Percentiles rank a stretch among this genome's conserved stretches.
Evolutionary conservation across 2,113 vertebrate genomes (phyloP).

Genomic region (Ploceus nigricollis): DNA sequence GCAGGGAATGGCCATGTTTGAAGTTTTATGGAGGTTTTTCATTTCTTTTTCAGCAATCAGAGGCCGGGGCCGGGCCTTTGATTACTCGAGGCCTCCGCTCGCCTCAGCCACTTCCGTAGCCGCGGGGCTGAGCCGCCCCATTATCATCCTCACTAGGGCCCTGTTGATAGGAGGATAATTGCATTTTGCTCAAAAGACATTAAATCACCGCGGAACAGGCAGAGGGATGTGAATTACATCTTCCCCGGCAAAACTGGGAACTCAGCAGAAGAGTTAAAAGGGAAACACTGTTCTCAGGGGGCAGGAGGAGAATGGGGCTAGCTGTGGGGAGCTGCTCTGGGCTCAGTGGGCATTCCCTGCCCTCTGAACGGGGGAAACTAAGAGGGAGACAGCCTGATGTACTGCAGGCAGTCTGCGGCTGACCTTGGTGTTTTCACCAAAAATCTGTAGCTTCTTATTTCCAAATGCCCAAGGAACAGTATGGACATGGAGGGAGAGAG

Average conservation of each 20-base stretch:
- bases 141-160: slow-evolving; percentile 5
- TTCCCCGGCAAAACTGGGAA: neutral
- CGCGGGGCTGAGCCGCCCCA: neutral
- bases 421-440: neutral
- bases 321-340: neutral
- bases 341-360: neutral
- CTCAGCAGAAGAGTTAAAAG: neutral
- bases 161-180: slow-evolving; percentile 57
- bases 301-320: neutral
- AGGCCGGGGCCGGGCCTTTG: neutral
- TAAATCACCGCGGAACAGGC: slow-evolving; percentile 13
- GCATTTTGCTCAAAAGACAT: slow-evolving; percentile 62
- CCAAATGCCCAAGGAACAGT: neutral
- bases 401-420: neutral
- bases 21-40: neutral
- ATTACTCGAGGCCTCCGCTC: slow-evolving; percentile 8
- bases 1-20: accelerated
- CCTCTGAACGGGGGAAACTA: accelerated
- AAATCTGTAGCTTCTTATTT: neutral
- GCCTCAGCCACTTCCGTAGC: slow-evolving; percentile 9
- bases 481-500: neutral
- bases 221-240: slow-evolving; percentile 33
- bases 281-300: neutral
- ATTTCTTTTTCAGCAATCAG: neutral
- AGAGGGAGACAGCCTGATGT: neutral